Evolutionary conservation across 2,888 invertebrate species (phyloP), one percentile per base, ranked within the genome.

Genomic region (Metalampra italica): DNA sequence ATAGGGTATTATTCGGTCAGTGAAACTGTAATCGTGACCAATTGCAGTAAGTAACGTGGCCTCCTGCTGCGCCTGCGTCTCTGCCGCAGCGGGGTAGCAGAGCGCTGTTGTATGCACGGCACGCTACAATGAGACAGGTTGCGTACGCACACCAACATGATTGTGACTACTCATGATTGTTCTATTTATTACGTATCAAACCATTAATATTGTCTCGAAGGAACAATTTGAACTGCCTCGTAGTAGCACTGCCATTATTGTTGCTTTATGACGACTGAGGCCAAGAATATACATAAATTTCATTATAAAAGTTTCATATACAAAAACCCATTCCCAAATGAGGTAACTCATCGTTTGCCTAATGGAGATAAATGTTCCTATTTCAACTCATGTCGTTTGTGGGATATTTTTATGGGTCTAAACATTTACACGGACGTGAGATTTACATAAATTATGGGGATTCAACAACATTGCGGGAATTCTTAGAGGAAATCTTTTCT

Each of bases 11-110:
- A 78, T 75, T 68, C 71, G 74, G 71, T 67, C 70, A 71, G 74
- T 80, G 75, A 73, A 78, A 76, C 68, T 71, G 72, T 80, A 75
- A 77, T 80, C 82, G 78, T 83, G 82, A 83, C 77, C 80, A 76
- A 81, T 78, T 77, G 81, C 68, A 75, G 73, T 79, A 76, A 74
- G 80, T 75, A 76, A 75, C 64, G 70, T 64, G 65, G 59, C 52
- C 61, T 60, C 83, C 78, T 57, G 80, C 75, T 64, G 84, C 55
- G 82, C 61, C 51, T 50, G 63, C 72, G 71, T 78, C 67, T 74
- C 64, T 54, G 60, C 60, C 82, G 55, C 84, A 73, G 82, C 83
- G 68, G 86, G 82, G 64, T 50, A 42, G 46, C 41, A 22, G 57
- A 56, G 59, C 71, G 59, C 60, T 69, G 71, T 68, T 63, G 59